Base-by-base conservation (phyloP, 1,140 invertebrate genomes). In the Drosophila lacteicornis region DNA sequence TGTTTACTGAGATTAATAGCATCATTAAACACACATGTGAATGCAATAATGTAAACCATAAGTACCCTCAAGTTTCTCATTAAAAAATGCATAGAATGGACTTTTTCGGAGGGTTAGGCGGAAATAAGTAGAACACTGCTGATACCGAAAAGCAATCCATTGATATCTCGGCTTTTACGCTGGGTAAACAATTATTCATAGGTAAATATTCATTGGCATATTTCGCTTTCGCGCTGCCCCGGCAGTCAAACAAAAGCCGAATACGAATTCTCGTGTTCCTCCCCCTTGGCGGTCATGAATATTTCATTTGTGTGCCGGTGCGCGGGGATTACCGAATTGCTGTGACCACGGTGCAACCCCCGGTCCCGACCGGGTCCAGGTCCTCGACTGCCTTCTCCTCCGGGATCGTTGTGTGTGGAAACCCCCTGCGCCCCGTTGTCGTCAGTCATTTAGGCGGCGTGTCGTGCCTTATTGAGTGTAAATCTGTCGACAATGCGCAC, bases 381-480 rank as follows among this genome's bases (percentile, higher is more conserved):
- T 38, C 51, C 51, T 66, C 51, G 43, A 13, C 30, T 60, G 55
- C 40, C 55, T 49, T 51, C 65, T 79, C 65, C 71, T 59, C 43
- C 63, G 75, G 53, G 68, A 63, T 76, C 62, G 50, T 58, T 51
- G 47, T 42, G 67, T 55, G 19, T 55, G 19, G 30, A 27, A 12
- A 38, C 30, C 63, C 36, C 30, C 36, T 56, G 79, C 46, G 66
- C 75, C 76, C 69, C 69, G 65, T 61, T 71, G 75, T 79, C 76
- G 85, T 90, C 84, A 88, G 84, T 88, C 85, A 90, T 90, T 88
- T 88, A 90, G 85, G 82, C 84, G 81, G 84, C 84, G 84, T 87
- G 84, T 87, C 84, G 84, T 87, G 84, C 80, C 84, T 87, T 88
- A 88, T 88, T 88, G 85, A 88, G 85, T 88, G 85, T 90, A 88